A percentile compares a stretch with the other conserved stretches of the same genome.
phyloP scores from a whole-genome alignment of 2,797 vertebrate genomes.

The Toxotes lorentzi region DNA sequence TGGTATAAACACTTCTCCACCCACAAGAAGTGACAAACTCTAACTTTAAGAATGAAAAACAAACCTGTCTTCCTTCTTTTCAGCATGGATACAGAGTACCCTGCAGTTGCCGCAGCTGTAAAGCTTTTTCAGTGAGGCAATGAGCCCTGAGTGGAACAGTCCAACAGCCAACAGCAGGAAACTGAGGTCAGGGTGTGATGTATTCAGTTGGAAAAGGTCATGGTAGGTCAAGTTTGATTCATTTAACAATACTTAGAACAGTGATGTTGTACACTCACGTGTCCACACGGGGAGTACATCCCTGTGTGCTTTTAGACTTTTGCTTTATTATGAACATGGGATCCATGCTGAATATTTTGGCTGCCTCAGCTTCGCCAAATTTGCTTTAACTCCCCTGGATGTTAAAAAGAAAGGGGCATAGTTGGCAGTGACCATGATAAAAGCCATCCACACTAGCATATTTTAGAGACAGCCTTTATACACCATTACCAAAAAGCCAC shows the following conservation, averaged over 20 bases:
- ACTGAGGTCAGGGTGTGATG: conserved; percentile 7
- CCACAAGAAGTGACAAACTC: conserved; percentile 48
- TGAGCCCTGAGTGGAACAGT: conserved; percentile 17
- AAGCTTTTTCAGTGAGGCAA: conserved; percentile 13
- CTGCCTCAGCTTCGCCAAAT: neutral
- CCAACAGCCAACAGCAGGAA: conserved; percentile 28
- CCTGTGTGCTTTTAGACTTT: neutral
- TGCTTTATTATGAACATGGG: neutral
- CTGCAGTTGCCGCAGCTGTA: conserved; percentile 32
- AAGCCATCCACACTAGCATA: neutral
- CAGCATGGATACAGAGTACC: neutral
- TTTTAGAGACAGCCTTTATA: neutral
- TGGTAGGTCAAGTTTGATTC: conserved; percentile 7
- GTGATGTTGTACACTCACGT: neutral
- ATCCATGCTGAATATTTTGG: neutral
- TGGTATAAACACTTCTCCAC: conserved; percentile 56
- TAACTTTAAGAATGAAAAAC: conserved; percentile 39
- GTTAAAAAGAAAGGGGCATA: neutral
- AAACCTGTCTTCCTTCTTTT: conserved; percentile 5
- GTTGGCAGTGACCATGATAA: neutral
- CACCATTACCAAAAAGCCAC: conserved; percentile 1
- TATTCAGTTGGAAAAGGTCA: conserved; percentile 27
- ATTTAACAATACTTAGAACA: conserved; percentile 15
- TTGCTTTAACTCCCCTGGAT: neutral
- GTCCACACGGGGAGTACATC: no score